Base-by-base conservation (phyloP, 2,888 invertebrate genomes). In the Globia sparganii region DNA sequence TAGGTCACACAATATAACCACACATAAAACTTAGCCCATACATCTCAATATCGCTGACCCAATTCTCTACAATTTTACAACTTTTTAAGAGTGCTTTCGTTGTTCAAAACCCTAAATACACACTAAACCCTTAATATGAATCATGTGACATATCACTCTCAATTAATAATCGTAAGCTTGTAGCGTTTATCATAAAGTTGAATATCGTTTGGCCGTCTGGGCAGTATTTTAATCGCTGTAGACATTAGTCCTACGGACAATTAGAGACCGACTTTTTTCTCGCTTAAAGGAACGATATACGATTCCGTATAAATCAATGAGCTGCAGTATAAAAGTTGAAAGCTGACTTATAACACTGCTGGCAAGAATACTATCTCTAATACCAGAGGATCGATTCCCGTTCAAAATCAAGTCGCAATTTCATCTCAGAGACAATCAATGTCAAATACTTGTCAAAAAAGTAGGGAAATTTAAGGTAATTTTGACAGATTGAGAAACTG, bases 31-130 rank as follows among this genome's bases (percentile, higher is more conserved):
- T 43, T 72, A 46, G 2, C 0, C 28, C 5, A 46, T 73, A 80
- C 31, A 37, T 77, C 40, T n/a, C 34, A 37, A 76, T 40, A 56
- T 21, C 31, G 31, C 62, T 58, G 58, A 72, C 49, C 49, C 25
- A 69, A 0, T 61, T 59, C 25, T 28, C 4, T 58, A 46, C 13
- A 46, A 70, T 67, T 73, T 68, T n/a, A 43, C 43, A 68, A 49
- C 49, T 11, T 49, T 74, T 72, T 67, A 62, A 58, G 13, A 75
- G 72, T 18, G 61, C 68, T 66, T 75, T 13, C 58, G 28, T 78
- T 15, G 31, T 53, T 43, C n/a, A 43, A 34, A 67, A 18, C 11
- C 79, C 76, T 83, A 72, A 77, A 62, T 59, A 75, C 53, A 74
- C 80, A 65, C 0, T n/a, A 21, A 21, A 58, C 8, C 59, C 28